A percentile compares a stretch with the other conserved stretches of the same genome.
Evolutionary conservation across 2,113 vertebrate species (phyloP).

Genomic region (Symphodus melops): DNA sequence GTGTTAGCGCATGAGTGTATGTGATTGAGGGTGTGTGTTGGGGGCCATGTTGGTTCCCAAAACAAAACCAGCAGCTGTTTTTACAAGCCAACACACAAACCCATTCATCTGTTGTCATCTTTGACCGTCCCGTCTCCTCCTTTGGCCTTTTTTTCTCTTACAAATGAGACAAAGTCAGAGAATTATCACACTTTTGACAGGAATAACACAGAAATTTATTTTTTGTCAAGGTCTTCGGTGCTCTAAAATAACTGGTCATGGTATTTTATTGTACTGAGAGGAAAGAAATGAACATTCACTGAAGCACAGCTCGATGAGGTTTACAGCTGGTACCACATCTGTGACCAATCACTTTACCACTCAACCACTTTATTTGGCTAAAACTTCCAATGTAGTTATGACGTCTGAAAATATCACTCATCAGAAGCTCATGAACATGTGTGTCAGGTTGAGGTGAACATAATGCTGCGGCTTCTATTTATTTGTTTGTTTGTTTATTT

Average conservation of each 20-base stretch:
- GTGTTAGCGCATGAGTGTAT: background rate
- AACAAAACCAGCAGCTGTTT: constrained; percentile 75
- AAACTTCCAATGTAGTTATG: constrained; percentile 15
- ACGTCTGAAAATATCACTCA: constrained; percentile 18
- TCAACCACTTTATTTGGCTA: constrained; percentile 18
- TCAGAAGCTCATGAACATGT: constrained; percentile 3
- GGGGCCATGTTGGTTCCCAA: constrained; percentile 59
- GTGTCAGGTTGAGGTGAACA: background rate
- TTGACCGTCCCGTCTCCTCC: constrained; percentile 1
- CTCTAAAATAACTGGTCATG: background rate
- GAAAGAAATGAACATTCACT: background rate
- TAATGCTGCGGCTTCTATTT: background rate
- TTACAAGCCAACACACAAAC: constrained; percentile 53
- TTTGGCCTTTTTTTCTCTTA: constrained; percentile 23
- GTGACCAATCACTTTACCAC: constrained; percentile 30
- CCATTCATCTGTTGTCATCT: constrained; percentile 51
- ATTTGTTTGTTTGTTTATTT: too few relatives aligned
- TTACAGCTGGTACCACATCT: constrained; percentile 50
- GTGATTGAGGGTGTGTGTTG: constrained; percentile 29
- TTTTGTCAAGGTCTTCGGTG: background rate
- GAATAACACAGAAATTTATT: background rate
- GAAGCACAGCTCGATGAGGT: constrained; percentile 7
- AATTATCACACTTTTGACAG: background rate
- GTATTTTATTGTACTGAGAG: background rate
- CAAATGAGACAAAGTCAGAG: background rate